Base-by-base conservation (phyloP, 2,113 vertebrate genomes). In the Pteropus alecto region DNA sequence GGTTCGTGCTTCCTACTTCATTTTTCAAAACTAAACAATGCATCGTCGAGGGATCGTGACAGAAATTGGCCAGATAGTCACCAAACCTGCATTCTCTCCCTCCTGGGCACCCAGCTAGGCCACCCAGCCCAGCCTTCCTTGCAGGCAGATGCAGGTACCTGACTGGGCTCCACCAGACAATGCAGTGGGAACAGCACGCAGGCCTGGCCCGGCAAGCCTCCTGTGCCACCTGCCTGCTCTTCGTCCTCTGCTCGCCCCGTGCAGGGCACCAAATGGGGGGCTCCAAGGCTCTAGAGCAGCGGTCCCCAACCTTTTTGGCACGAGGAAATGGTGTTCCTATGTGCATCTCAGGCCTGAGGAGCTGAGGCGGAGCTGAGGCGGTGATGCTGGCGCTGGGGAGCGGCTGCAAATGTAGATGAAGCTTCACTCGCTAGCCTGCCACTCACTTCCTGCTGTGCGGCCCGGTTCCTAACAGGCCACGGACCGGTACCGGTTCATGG, bases 11-110 rank as follows among this genome's bases (percentile, higher is more conserved):
- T 7, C 65, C 83, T 3, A 5, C 41, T 56, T 7, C n/a, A 5
- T 24, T 22, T 51, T 16, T 33, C 14, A 46, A 61, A 35, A 14
- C 7, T n/a, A 26, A 78, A 43, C 9, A 4, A 24, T 6, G 15
- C 10, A 0, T 12, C 10, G 43, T 12, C 1, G 21, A 21, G 35
- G 7, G 21, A 1, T 0, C 18, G 33, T 10, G 7, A 12, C 28
- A 6, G 48, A 56, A 3, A 0, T 6, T 2, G 22, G 61, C 41
- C n/a, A 21, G 35, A 26, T 0, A 1, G 24, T 70, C 78, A 15
- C 43, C 35, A 1, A 14, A 7, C 22, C 61, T 33, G 13, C 10
- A 33, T 19, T 15, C 51, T 21, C 19, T 30, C 7, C 10, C 15
- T 67, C 35, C 13, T 3, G 41, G 38, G 16, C 19, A 22, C 54